phyloP scores from a whole-genome alignment of 2,888 invertebrate genomes.

The Scaptomyza parva region DNA sequence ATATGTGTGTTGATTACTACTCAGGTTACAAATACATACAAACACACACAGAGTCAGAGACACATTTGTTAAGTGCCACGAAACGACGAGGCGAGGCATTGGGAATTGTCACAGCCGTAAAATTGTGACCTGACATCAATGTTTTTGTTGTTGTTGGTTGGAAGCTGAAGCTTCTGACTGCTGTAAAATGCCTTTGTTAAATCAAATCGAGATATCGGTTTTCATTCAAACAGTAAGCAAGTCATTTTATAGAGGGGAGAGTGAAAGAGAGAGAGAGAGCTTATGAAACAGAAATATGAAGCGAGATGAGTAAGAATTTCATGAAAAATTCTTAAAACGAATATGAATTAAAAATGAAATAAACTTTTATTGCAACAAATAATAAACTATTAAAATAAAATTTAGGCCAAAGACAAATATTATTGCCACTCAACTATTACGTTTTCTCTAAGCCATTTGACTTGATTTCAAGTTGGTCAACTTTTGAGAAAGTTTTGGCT shows the following conservation, averaged over 20 bases:
- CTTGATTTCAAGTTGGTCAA: conserved; percentile 9
- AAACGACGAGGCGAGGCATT: not conserved
- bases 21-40: conserved; percentile 32
- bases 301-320: not conserved
- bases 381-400: too few species aligned
- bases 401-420: too few species aligned
- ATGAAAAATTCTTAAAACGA: not conserved
- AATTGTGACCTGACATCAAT: conserved; percentile 45
- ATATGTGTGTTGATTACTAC: conserved; percentile 15
- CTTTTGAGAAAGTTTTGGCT: conserved; percentile 40
- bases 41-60: conserved; percentile 20
- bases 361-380: too few species aligned
- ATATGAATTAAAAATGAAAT: too few species aligned
- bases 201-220: conserved; percentile 38
- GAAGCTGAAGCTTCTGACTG: not conserved
- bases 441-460: conserved; percentile 2
- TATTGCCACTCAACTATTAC: not conserved
- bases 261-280: not conserved
- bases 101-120: conserved; percentile 18
- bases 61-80: conserved; percentile 14
- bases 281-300: not conserved
- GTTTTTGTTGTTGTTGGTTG: conserved; percentile 10
- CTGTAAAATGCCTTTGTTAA: conserved; percentile 31
- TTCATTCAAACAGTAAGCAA: conserved; percentile 9
- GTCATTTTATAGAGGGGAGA: too few species aligned